Base-by-base conservation (phyloP, 2,888 invertebrate species). In the Leucozona laternaria region DNA sequence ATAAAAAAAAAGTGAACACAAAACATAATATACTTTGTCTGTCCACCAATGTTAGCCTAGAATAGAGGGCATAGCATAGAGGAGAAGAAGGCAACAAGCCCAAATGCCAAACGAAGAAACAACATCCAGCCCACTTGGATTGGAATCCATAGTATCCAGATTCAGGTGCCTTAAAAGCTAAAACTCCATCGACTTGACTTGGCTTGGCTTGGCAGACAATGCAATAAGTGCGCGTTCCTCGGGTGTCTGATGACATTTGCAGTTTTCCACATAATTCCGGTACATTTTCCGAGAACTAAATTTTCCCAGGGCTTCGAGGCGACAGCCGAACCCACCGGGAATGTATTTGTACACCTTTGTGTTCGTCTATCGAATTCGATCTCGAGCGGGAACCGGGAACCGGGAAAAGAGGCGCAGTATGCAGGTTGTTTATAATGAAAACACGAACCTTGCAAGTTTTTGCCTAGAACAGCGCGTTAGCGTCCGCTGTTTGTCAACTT, bases 271-370 rank as follows among this genome's bases (percentile, higher is more conserved):
- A 79, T 86, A 79, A 86, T 88, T 88, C 88, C 88, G 88, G 88
- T 84, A 89, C 85, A 88, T 83, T 88, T 88, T 89, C 85, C 88
- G 79, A 88, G 89, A 89, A 89, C 78, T 88, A 73, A 82, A 88
- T 89, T 89, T 89, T 89, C 89, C 88, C 89, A 89, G 78, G 82
- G 71, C 64, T 60, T 72, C 40, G 34, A 73, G 68, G 80, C 79
- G 73, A 53, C 79, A 77, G 45, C 48, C 68, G 60, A 75, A 55
- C 81, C 78, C 50, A 72, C 31, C 37, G 53, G 68, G 45, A 62
- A 71, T 48, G 40, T 60, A 20, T 53, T 50, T 66, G 17, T 55
- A 55, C 53, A 60, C 53, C 64, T 79, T 64, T 60, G 37, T n/a
- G 31, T 22, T 55, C 55, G 58, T 81, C 73, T 77, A 81, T 86